phyloP scores from a whole-genome alignment of 2,113 vertebrate genomes.

The Herpailurus yagouaroundi region DNA sequence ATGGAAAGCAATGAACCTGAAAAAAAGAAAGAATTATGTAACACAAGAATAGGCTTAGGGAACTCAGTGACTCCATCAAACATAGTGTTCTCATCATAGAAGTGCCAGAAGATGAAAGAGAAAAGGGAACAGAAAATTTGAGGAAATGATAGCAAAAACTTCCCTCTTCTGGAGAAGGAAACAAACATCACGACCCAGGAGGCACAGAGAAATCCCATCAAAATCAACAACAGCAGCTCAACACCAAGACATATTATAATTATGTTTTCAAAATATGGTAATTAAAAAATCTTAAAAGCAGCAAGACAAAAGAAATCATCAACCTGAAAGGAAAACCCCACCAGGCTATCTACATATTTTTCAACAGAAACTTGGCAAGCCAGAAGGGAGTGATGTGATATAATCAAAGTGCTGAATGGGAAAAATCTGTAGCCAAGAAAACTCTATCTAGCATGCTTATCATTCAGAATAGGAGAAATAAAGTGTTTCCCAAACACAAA shows the following conservation, averaged over 20 bases:
- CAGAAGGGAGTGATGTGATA: neutral
- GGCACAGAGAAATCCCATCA: neutral
- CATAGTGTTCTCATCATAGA: neutral
- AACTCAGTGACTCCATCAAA: neutral
- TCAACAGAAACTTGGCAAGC: neutral
- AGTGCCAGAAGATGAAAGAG: neutral
- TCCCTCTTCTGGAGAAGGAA: neutral
- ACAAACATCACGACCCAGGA: neutral
- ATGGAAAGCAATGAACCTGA: neutral
- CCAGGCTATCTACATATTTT: neutral
- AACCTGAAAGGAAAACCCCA: neutral
- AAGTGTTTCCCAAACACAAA: neutral
- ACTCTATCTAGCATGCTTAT: neutral
- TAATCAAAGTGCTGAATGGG: neutral
- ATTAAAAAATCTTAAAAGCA: neutral
- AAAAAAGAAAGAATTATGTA: neutral
- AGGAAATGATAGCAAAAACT: neutral
- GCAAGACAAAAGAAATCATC: neutral
- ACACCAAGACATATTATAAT: neutral
- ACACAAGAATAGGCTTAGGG: neutral
- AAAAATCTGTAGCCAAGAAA: neutral
- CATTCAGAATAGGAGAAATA: neutral
- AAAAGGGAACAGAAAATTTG: neutral
- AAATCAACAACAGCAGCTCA: neutral
- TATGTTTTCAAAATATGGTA: neutral